A percentile compares a stretch with the other conserved stretches of the same genome.
Conservation (phyloP, 2,797 vertebrate genomes). For the Prunella strophiata region DNA sequence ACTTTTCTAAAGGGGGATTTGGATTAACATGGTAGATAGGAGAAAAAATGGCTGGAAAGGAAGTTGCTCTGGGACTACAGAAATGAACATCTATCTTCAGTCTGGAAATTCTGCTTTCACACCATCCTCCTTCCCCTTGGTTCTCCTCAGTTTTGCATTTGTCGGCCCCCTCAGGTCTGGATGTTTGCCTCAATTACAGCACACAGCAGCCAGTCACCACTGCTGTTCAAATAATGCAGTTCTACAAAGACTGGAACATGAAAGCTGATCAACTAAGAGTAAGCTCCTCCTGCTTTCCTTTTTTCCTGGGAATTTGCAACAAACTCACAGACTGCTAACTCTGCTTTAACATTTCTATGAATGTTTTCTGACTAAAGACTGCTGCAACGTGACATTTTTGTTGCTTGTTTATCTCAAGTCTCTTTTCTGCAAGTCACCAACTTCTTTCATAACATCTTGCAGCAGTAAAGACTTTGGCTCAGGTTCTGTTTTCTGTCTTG, state of each 20-base stretch:
- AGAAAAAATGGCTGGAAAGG: neutral
- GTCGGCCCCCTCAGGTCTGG: neutral
- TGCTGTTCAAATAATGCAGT: neutral
- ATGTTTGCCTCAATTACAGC: neutral
- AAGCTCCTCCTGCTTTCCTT: neutral
- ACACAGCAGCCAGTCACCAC: neutral
- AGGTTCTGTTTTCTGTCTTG: neutral
- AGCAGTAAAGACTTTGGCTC: neutral
- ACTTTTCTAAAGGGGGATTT: neutral
- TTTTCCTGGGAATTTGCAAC: neutral
- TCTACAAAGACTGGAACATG: neutral
- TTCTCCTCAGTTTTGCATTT: neutral
- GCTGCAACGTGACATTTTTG: neutral
- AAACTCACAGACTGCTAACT: neutral
- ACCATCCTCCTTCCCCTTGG: neutral
- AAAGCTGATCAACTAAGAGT: neutral
- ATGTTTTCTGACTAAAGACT: neutral
- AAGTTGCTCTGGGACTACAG: neutral
- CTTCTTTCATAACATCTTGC: neutral
- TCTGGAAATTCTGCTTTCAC: neutral
- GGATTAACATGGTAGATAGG: neutral
- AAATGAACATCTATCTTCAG: neutral
- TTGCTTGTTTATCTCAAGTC: slow-evolving; percentile 6
- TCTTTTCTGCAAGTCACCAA: neutral
- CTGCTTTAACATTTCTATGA: neutral